Evolutionary conservation across 2,888 invertebrate species (phyloP).

Genomic region (Prosapia bicincta): DNA sequence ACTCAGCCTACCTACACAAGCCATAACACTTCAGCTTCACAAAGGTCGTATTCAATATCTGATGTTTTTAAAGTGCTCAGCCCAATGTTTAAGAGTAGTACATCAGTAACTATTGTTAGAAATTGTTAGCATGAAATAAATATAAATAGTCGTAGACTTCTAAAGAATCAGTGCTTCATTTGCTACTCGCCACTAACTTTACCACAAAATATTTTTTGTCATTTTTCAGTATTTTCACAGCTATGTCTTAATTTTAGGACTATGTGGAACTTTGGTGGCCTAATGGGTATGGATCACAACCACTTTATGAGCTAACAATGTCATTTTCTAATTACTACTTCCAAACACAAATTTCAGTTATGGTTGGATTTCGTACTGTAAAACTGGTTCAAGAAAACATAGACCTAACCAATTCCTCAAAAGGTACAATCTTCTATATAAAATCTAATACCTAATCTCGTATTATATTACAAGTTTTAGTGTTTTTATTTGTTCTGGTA

Average conservation of each 20-base stretch:
- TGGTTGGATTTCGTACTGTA: slow-evolving; percentile 82
- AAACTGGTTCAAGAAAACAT: slow-evolving; percentile 72
- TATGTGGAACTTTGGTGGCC: slow-evolving; percentile 86
- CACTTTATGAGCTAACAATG: slow-evolving; percentile 65
- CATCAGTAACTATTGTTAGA: too few relatives aligned
- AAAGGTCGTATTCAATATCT: too few relatives aligned
- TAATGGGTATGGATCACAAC: slow-evolving; percentile 81
- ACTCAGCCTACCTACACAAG: too few relatives aligned
- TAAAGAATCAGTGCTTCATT: too few relatives aligned
- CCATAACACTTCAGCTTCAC: too few relatives aligned
- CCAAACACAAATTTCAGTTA: slow-evolving; percentile 52
- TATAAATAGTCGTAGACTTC: too few relatives aligned
- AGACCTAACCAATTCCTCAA: slow-evolving; percentile 36
- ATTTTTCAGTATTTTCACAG: too few relatives aligned
- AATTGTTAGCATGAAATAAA: too few relatives aligned
- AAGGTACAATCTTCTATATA: slow-evolving; percentile 21
- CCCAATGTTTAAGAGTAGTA: too few relatives aligned
- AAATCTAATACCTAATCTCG: background rate
- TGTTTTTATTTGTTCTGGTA: slow-evolving; percentile 26
- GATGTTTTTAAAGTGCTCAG: too few relatives aligned
- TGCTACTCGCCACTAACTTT: too few relatives aligned
- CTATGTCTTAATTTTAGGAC: slow-evolving; percentile 46
- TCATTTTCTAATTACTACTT: slow-evolving; percentile 48
- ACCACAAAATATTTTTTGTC: too few relatives aligned
- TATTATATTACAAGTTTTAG: background rate